Percentiles rank a stretch among this genome's conserved stretches.
These are phyloP conservation scores for Bos taurus DNA, from an alignment of 2,113 vertebrate genomes.

Conservation along the genomic window DNA sequence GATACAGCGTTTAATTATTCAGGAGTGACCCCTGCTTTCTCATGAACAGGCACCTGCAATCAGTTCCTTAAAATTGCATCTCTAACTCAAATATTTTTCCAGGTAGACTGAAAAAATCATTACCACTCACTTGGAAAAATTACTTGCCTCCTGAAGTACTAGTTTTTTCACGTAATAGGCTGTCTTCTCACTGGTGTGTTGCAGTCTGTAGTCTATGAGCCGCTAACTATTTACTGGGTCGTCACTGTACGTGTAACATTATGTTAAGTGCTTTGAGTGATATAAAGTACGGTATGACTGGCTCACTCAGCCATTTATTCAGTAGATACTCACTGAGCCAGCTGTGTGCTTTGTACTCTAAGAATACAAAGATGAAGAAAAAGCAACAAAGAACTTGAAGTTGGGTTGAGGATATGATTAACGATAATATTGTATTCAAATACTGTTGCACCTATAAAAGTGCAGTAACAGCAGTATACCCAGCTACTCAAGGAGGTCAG, in stretches of 20 bases:
- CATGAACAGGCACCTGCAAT: neutral
- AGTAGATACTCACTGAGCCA: neutral
- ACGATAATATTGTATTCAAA: neutral
- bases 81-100: neutral
- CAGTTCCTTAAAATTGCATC: neutral
- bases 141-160: neutral
- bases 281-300: neutral
- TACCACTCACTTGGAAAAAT: neutral
- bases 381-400: neutral
- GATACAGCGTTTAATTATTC: neutral
- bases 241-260: neutral
- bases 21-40: neutral
- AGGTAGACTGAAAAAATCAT: neutral
- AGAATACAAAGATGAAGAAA: neutral
- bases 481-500: neutral
- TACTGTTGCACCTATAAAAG: neutral
- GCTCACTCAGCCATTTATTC: neutral
- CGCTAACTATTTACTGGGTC: neutral
- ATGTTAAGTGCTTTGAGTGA: neutral
- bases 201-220: neutral
- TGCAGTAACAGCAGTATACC: neutral
- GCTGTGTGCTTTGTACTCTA: neutral
- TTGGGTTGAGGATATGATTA: neutral
- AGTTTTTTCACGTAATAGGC: neutral
- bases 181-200: neutral